Conservation (phyloP, 1,140 invertebrate species). For the Drosophila pachea region DNA sequence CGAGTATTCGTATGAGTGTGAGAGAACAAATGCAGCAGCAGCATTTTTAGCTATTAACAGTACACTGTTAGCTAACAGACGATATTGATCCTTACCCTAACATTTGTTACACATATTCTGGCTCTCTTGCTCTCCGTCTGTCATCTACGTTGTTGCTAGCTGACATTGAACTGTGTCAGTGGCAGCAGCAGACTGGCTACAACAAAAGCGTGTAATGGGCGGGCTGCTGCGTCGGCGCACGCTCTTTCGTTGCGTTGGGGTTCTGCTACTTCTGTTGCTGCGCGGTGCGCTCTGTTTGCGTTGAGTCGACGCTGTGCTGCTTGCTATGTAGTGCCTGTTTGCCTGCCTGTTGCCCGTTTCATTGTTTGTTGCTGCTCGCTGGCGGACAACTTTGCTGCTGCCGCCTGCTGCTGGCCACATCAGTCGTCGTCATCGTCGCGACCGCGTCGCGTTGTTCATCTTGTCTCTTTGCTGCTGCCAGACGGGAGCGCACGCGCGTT, state of each 20-base stretch:
- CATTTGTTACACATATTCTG: slow-evolving; percentile 29
- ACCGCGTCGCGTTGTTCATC: slow-evolving; percentile 45
- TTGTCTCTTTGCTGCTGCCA: slow-evolving; percentile 25
- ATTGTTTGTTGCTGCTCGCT: slow-evolving; percentile 40
- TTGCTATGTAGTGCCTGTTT: neutral
- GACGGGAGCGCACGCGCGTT: slow-evolving; percentile 11
- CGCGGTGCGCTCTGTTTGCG: slow-evolving; percentile 39
- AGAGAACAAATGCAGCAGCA: neutral
- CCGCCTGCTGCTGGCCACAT: slow-evolving; percentile 31
- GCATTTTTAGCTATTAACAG: slow-evolving; percentile 21
- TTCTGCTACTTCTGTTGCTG: slow-evolving; percentile 21
- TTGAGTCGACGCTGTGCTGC: slow-evolving; percentile 2
- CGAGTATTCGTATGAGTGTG: neutral
- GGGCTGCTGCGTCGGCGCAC: slow-evolving; percentile 45
- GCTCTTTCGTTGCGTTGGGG: slow-evolving; percentile 11
- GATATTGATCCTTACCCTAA: slow-evolving; percentile 47
- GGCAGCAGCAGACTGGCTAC: slow-evolving; percentile 34
- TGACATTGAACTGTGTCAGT: slow-evolving; percentile 72
- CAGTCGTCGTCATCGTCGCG: slow-evolving; percentile 42
- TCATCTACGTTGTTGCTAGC: slow-evolving; percentile 3
- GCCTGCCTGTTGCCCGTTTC: slow-evolving; percentile 16
- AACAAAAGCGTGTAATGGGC: slow-evolving; percentile 52
- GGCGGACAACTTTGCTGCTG: slow-evolving; percentile 28
- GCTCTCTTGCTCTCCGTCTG: slow-evolving; percentile 10
- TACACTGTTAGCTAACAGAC: slow-evolving; percentile 30